A percentile compares a stretch with the other conserved stretches of the same genome.
These are phyloP conservation scores for Parus major DNA, from an alignment of 2,113 vertebrate genomes.

Conservation along the genomic window DNA sequence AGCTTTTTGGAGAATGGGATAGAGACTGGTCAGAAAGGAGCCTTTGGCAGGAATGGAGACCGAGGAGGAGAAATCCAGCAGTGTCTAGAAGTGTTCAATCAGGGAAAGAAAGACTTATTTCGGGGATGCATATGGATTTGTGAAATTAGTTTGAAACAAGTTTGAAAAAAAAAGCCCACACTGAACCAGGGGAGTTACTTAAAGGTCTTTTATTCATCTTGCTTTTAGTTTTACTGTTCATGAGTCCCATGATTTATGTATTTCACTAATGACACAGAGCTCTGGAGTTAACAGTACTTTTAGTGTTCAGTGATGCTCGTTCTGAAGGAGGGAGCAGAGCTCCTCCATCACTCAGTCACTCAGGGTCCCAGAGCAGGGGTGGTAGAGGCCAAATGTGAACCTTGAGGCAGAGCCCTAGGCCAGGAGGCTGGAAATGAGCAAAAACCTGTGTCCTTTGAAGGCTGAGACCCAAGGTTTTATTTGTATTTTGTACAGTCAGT, in stretches of 20 bases:
- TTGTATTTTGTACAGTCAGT: not conserved
- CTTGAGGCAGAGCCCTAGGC: not conserved
- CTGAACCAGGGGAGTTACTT: not conserved
- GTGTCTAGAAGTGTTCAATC: not conserved
- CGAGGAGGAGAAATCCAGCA: not conserved
- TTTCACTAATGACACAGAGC: not conserved
- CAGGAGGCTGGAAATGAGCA: not conserved
- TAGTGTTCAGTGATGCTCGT: rapidly evolving
- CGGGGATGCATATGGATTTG: not conserved
- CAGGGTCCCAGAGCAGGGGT: not conserved
- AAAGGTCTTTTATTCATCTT: not conserved
- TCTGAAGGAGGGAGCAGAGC: not conserved
- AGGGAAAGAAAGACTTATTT: not conserved
- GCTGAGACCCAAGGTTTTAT: not conserved
- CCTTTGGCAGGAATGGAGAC: not conserved
- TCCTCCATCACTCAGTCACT: not conserved
- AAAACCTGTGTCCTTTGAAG: not conserved
- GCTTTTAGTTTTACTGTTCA: not conserved
- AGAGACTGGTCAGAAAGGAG: not conserved
- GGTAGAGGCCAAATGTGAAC: not conserved
- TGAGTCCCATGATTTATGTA: not conserved
- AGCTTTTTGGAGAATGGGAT: not conserved
- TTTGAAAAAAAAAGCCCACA: not conserved
- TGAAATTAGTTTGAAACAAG: not conserved
- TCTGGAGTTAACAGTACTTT: not conserved